A percentile compares a stretch with the other conserved stretches of the same genome.
Conservation (phyloP, 2,113 vertebrate species). For the Marmota flaviventris region DNA sequence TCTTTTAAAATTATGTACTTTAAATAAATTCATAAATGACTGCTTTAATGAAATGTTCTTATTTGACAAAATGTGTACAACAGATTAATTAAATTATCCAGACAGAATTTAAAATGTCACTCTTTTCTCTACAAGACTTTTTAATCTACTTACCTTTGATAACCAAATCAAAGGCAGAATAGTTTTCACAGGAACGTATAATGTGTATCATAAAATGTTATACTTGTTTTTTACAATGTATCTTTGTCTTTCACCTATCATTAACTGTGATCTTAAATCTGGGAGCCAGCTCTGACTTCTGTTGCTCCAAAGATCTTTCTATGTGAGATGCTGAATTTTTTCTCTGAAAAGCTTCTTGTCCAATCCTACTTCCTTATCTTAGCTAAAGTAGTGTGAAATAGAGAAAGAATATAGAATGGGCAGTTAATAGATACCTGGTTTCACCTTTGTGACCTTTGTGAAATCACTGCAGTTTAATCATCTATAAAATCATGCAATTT, state of each 20-base stretch:
- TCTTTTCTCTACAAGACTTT: neutral
- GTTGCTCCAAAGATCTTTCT: neutral
- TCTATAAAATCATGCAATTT: neutral
- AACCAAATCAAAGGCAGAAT: neutral
- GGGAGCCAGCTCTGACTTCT: neutral
- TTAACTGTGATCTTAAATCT: neutral
- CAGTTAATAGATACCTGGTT: neutral
- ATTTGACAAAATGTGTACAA: conserved; percentile 33
- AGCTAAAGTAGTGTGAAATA: neutral
- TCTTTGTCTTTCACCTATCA: neutral
- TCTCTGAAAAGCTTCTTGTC: neutral
- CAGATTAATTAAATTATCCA: neutral
- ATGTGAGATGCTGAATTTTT: neutral
- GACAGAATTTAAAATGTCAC: neutral
- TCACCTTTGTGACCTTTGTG: neutral
- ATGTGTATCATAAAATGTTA: neutral
- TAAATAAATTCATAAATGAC: neutral
- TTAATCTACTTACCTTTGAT: conserved; percentile 22
- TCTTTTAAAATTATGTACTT: neutral
- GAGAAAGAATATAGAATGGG: neutral
- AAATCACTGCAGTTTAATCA: conserved; percentile 34
- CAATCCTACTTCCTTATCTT: neutral
- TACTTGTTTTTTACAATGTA: neutral
- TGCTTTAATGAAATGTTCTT: neutral
- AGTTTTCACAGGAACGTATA: conserved; percentile 14